Conservation (phyloP, 2,888 invertebrate genomes). For the Eilema depressum region DNA sequence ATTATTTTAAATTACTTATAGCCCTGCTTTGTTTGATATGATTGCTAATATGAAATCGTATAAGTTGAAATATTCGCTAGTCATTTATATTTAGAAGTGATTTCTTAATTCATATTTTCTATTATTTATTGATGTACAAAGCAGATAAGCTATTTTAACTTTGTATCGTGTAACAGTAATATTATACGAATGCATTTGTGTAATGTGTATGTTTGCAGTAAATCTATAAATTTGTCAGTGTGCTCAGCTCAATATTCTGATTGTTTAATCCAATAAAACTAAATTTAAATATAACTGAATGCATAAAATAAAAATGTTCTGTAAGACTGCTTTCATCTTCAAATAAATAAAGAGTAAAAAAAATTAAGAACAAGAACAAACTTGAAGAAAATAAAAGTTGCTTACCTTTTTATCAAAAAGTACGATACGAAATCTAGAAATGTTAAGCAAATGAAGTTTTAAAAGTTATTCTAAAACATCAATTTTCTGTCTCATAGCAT, state of each 20-base stretch:
- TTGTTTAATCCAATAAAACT: neutral
- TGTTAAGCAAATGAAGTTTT: conserved; percentile 26
- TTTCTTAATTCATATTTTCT: too few species aligned
- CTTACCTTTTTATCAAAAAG: conserved; percentile 10
- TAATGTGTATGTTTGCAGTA: neutral
- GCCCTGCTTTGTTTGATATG: neutral
- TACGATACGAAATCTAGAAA: neutral
- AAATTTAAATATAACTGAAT: neutral
- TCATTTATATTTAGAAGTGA: too few species aligned
- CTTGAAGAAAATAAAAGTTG: neutral
- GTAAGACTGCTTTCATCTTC: neutral
- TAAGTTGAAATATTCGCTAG: too few species aligned
- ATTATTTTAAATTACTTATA: neutral
- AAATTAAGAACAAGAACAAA: neutral
- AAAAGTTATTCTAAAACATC: conserved; percentile 33
- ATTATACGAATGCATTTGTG: neutral
- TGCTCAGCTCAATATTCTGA: neutral
- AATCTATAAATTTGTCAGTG: neutral
- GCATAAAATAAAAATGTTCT: neutral
- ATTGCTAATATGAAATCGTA: neutral
- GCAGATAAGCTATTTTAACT: neutral
- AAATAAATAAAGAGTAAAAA: neutral
- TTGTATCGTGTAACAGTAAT: neutral
- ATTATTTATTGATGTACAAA: neutral
- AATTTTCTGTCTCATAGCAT: conserved; percentile 25